phyloP scores from a whole-genome alignment of 2,888 invertebrate genomes.

The Clusia tigrina region DNA sequence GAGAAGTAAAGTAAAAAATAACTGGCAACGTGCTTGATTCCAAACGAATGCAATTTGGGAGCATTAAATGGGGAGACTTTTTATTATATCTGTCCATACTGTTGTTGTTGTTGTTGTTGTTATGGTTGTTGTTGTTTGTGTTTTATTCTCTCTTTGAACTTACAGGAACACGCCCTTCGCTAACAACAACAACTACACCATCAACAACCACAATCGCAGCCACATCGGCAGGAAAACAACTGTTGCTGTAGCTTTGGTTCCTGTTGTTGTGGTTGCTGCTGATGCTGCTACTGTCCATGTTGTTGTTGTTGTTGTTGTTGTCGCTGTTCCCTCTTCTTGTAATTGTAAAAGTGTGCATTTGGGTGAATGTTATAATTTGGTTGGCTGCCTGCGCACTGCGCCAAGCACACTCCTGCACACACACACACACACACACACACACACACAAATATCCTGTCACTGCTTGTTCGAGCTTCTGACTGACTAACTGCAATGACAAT shows the following conservation, averaged over 20 bases:
- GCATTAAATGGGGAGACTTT: conserved; percentile 23
- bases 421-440: too few species aligned
- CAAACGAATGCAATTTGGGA: conserved; percentile 15
- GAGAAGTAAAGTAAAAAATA: neutral
- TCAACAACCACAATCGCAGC: conserved; percentile 18
- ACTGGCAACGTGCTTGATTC: conserved; percentile 3
- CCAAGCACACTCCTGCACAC: conserved; percentile 17
- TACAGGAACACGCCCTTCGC: conserved; percentile 34
- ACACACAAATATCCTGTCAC: conserved; percentile 6
- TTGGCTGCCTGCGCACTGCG: conserved; percentile 38
- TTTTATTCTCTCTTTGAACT: conserved; percentile 13
- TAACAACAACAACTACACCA: conserved; percentile 41
- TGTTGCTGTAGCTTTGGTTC: conserved; percentile 21
- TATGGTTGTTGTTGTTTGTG: conserved; percentile 28
- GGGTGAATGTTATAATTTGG: conserved; percentile 40
- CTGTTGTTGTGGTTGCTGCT: conserved; percentile 22
- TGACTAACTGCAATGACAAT: too few species aligned
- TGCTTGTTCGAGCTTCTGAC: neutral
- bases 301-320: conserved; percentile 25
- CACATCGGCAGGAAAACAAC: too few species aligned
- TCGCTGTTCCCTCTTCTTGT: conserved; percentile 20
- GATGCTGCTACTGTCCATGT: conserved; percentile 21
- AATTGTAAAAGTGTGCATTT: conserved; percentile 29
- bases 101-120: conserved; percentile 37
- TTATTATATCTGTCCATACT: conserved; percentile 35